A percentile compares a stretch with the other conserved stretches of the same genome.
These are phyloP conservation scores for Nasalis larvatus DNA, from an alignment of 2,113 vertebrate species.

Conservation along the genomic window DNA sequence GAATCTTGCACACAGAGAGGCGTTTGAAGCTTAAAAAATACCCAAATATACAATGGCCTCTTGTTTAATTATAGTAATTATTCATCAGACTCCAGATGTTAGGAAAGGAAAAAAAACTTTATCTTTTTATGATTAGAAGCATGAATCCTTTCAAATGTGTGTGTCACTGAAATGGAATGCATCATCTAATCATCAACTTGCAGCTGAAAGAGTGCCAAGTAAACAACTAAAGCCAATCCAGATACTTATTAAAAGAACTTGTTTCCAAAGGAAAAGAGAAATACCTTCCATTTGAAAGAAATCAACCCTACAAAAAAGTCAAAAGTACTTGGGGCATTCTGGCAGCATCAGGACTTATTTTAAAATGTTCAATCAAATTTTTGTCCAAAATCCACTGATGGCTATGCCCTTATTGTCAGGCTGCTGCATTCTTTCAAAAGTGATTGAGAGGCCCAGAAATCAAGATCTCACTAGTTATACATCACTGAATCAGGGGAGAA, in stretches of 20 bases:
- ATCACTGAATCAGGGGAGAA: not conserved
- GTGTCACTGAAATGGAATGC: conserved; percentile 72
- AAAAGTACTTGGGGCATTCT: not conserved
- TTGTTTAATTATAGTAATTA: conserved; percentile 78
- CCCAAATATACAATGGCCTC: conserved; percentile 69
- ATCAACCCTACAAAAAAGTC: not conserved
- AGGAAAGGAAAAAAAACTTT: conserved; percentile 60
- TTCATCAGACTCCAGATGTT: conserved; percentile 79
- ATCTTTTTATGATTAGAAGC: conserved; percentile 78
- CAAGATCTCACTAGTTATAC: not conserved
- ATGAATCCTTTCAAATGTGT: conserved; percentile 74
- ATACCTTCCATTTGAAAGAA: conserved; percentile 60
- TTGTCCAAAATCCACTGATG: not conserved
- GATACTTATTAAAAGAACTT: conserved; percentile 68
- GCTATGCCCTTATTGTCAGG: not conserved
- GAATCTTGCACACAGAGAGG: conserved; percentile 54
- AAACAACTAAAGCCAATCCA: conserved; percentile 59
- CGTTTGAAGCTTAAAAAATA: conserved; percentile 60
- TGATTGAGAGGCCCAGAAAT: not conserved
- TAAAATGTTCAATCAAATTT: not conserved
- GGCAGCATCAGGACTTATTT: not conserved
- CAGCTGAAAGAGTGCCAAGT: conserved; percentile 43
- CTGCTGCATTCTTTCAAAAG: not conserved
- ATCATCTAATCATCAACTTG: conserved; percentile 70
- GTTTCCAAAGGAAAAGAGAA: conserved; percentile 58